These are phyloP conservation scores for Chelonia mydas DNA, from an alignment of 2,797 vertebrate genomes.

Conservation along the genomic window DNA sequence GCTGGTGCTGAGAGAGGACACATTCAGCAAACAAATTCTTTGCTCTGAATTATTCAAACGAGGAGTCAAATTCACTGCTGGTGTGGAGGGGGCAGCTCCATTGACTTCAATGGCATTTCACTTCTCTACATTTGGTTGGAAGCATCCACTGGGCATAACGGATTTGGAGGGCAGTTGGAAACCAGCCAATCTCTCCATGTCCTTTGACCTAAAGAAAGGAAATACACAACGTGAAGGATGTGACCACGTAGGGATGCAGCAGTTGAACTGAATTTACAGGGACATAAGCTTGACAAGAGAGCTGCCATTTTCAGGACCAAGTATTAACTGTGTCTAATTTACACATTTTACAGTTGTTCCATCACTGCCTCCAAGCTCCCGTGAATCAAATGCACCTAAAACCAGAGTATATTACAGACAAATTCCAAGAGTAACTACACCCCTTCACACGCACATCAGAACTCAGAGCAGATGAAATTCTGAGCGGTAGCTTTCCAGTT, in stretches of 20 bases:
- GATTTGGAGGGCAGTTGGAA: not conserved
- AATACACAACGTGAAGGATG: not conserved
- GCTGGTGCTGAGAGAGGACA: not conserved
- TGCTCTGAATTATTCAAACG: not conserved
- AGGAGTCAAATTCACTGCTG: no score
- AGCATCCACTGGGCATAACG: not conserved
- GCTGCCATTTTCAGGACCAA: not conserved
- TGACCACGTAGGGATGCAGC: not conserved
- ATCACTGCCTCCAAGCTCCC: slow-evolving; percentile 31
- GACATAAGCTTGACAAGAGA: not conserved
- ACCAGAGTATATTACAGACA: slow-evolving; percentile 37
- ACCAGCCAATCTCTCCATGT: not conserved
- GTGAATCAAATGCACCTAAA: slow-evolving; percentile 54
- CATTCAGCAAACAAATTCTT: fast-evolving
- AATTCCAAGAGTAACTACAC: slow-evolving; percentile 62
- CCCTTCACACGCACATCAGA: slow-evolving; percentile 46
- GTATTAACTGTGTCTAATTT: not conserved
- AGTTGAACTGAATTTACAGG: not conserved
- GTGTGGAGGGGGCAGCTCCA: no score
- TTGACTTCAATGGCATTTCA: no score
- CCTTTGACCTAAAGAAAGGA: not conserved
- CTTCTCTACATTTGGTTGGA: no score
- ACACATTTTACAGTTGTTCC: not conserved
- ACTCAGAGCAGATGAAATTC: slow-evolving; percentile 42
- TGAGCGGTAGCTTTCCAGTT: slow-evolving; percentile 21